A percentile compares a stretch with the other conserved stretches of the same genome.
These are phyloP conservation scores for Acanthisitta chloris DNA, from an alignment of 2,113 vertebrate species.

Conservation along the genomic window DNA sequence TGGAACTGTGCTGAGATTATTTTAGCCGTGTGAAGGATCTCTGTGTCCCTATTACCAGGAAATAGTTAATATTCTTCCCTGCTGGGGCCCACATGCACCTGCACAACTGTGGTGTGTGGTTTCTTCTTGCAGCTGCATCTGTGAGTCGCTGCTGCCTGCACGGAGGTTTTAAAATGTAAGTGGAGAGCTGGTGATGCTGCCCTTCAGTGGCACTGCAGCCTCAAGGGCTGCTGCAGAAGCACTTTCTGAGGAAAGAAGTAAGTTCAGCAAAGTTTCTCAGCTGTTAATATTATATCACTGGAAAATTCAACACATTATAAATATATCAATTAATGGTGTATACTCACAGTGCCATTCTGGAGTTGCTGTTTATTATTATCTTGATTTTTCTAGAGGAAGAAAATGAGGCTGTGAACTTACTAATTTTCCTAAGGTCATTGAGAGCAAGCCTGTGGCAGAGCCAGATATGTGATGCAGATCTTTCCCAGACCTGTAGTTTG, in stretches of 20 bases:
- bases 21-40: neutral
- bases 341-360: neutral
- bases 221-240: conserved; percentile 40
- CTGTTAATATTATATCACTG: neutral
- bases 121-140: conserved; percentile 80
- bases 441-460: neutral
- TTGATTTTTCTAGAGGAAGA: neutral
- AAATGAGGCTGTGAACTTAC: neutral
- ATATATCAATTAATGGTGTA: neutral
- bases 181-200: conserved; percentile 54
- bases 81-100: conserved; percentile 74
- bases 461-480: neutral
- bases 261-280: neutral
- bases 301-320: neutral
- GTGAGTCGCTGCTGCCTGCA: conserved; percentile 54
- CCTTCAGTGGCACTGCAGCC: conserved; percentile 35
- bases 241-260: neutral
- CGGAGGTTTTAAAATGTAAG: conserved; percentile 60
- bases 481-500: neutral
- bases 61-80: conserved; percentile 76
- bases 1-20: neutral
- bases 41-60: conserved; percentile 68
- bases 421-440: neutral
- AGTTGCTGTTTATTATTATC: neutral
- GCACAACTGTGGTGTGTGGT: conserved; percentile 79